phyloP scores from a whole-genome alignment of 1,140 invertebrate genomes.

The Sarcophaga bullata region DNA sequence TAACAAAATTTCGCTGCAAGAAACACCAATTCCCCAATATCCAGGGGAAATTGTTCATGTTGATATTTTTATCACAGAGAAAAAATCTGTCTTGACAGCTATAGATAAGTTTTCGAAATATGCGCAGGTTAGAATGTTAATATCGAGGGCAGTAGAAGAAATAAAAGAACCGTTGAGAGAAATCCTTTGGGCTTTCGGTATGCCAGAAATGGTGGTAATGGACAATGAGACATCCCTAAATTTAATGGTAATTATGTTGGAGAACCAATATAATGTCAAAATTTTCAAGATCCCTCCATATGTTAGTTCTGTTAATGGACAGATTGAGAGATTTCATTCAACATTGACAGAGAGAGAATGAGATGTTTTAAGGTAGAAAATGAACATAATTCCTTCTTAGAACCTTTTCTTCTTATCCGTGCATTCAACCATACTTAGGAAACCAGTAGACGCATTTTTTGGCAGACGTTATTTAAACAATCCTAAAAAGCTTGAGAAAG shows the following conservation, averaged over 20 bases:
- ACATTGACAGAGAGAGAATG: conserved; percentile 46
- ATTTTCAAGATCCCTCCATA: conserved; percentile 14
- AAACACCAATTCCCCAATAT: no score
- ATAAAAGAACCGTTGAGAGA: neutral
- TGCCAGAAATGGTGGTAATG: conserved; percentile 38
- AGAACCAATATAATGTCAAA: conserved; percentile 5
- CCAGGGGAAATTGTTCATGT: no score
- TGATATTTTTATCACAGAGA: no score
- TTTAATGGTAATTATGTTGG: conserved; percentile 39
- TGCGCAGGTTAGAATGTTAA: neutral
- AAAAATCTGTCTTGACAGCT: conserved; percentile 1
- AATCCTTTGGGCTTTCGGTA: neutral
- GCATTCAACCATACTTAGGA: conserved; percentile 38
- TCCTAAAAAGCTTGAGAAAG: conserved; percentile 30
- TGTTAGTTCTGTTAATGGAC: conserved; percentile 10
- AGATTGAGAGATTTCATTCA: conserved; percentile 43
- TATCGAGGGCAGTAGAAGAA: neutral
- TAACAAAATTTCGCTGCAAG: no score
- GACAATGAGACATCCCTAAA: conserved; percentile 49
- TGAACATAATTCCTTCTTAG: conserved; percentile 13
- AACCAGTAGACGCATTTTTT: conserved; percentile 40
- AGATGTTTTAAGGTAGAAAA: conserved; percentile 42
- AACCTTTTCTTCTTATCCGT: conserved; percentile 39
- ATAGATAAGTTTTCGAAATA: neutral
- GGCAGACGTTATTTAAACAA: neutral